These are phyloP conservation scores for Microtus oregoni DNA, from an alignment of 2,113 vertebrate genomes.

Conservation along the genomic window DNA sequence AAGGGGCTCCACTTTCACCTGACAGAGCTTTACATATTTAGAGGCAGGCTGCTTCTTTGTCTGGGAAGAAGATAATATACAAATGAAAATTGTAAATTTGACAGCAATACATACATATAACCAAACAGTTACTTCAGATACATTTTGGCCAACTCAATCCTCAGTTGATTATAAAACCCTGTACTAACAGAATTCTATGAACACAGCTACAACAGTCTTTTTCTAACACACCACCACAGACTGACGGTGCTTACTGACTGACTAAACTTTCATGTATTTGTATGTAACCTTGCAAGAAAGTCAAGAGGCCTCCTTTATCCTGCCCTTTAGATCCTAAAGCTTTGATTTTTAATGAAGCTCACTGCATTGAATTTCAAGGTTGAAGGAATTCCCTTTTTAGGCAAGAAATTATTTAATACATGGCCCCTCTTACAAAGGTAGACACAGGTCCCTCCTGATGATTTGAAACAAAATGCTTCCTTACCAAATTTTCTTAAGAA, in stretches of 20 bases:
- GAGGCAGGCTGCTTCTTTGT: neutral
- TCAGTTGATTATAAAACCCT: neutral
- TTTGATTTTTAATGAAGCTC: neutral
- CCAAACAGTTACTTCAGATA: neutral
- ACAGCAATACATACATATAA: neutral
- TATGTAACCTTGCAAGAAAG: neutral
- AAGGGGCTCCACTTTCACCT: neutral
- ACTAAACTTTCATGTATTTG: neutral
- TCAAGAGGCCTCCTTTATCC: neutral
- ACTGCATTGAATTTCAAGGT: neutral
- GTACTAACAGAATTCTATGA: neutral
- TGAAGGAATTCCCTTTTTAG: neutral
- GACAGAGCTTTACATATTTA: conserved; percentile 37
- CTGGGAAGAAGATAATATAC: neutral
- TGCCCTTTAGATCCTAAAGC: neutral
- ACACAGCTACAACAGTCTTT: neutral
- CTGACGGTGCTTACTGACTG: neutral
- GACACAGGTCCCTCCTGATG: neutral
- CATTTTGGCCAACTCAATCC: neutral
- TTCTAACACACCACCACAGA: neutral
- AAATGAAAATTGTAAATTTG: neutral
- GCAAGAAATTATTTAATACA: neutral
- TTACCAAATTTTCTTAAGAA: conserved; percentile 1
- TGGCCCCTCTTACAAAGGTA: neutral
- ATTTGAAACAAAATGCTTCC: neutral